These are phyloP conservation scores for Myocastor coypus DNA, from an alignment of 2,113 vertebrate species.

Conservation along the genomic window DNA sequence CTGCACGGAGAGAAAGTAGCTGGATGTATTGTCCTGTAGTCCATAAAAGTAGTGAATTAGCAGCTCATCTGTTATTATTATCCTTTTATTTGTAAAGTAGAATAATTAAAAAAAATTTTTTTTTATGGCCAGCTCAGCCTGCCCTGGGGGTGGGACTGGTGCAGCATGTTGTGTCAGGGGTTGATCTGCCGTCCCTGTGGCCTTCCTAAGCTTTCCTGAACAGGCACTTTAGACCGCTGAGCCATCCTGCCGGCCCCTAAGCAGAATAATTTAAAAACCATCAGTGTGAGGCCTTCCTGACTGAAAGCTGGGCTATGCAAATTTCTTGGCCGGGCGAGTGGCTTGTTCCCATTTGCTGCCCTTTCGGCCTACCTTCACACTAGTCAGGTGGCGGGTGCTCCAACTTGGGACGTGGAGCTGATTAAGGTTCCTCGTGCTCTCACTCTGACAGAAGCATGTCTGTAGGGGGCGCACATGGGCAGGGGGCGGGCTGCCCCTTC, in stretches of 20 bases:
- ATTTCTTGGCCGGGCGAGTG: background rate
- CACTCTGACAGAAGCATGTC: background rate
- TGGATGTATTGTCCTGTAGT: too few relatives aligned
- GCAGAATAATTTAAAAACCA: background rate
- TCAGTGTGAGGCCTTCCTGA: background rate
- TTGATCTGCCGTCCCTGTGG: too few relatives aligned
- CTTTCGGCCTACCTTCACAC: background rate
- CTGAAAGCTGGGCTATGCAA: background rate
- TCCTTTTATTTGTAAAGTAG: constrained; percentile 19
- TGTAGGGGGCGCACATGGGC: background rate
- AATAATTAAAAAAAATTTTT: constrained; percentile 15
- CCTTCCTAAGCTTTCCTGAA: too few relatives aligned
- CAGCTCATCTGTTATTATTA: background rate
- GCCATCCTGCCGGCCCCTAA: too few relatives aligned
- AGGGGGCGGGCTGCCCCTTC: background rate
- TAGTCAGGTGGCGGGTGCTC: background rate
- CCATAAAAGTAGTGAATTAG: too few relatives aligned
- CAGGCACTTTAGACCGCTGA: too few relatives aligned
- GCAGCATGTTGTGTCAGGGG: too few relatives aligned
- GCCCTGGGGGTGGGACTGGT: too few relatives aligned
- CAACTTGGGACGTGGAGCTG: background rate
- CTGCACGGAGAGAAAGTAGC: too few relatives aligned
- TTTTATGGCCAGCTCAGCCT: too few relatives aligned
- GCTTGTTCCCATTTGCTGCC: background rate
- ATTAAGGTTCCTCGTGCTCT: background rate